phyloP scores from a whole-genome alignment of 2,113 vertebrate species.

The Orycteropus afer region DNA sequence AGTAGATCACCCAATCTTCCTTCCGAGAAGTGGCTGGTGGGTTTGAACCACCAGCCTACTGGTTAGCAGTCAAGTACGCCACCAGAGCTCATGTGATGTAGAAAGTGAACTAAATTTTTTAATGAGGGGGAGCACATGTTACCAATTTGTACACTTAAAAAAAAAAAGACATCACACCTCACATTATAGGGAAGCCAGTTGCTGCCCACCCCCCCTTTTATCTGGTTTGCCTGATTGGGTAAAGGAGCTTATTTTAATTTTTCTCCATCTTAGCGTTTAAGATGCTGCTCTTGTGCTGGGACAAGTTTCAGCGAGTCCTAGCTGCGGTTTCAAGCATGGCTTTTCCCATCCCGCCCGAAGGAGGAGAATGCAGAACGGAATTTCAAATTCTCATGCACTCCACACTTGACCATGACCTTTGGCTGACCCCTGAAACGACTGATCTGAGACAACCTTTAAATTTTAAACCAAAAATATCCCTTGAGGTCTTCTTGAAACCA shows the following conservation, averaged over 20 bases:
- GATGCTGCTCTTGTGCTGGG: background rate
- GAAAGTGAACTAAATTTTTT: conserved; percentile 3
- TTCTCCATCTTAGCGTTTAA: background rate
- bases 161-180: background rate
- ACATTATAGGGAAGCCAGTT: conserved; percentile 28
- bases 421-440: no score
- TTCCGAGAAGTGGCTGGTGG: no score
- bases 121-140: background rate
- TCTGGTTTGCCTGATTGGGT: background rate
- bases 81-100: no score
- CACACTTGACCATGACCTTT: no score
- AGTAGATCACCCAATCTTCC: no score
- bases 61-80: no score
- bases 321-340: conserved; percentile 4
- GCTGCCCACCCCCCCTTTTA: background rate
- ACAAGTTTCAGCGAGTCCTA: background rate
- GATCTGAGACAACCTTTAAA: no score
- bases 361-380: background rate
- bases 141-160: conserved; percentile 12
- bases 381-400: no score
- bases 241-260: background rate
- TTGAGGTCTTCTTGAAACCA: no score
- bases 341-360: background rate
- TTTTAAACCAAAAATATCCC: no score
- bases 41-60: no score